phyloP scores from a whole-genome alignment of 2,888 invertebrate genomes.

The Mycalesis mineus region DNA sequence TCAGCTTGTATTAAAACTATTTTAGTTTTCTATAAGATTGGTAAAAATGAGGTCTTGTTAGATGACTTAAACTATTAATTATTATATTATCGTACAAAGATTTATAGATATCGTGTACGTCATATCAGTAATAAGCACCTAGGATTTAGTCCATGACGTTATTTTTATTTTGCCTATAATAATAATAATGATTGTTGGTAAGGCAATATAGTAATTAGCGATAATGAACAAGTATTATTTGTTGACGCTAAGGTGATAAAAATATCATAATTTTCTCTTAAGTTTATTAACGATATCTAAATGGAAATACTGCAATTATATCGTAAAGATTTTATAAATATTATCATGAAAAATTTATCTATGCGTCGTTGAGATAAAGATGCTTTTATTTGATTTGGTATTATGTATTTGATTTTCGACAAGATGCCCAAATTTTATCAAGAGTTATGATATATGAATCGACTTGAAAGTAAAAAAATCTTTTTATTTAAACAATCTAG shows the following conservation, averaged over 20 bases:
- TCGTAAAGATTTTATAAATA: slow-evolving; percentile 16
- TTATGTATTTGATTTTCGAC: background rate
- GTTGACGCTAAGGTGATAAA: background rate
- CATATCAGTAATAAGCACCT: background rate
- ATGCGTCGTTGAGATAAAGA: slow-evolving; percentile 8
- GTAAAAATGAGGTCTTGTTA: too few species aligned
- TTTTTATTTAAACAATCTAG: too few species aligned
- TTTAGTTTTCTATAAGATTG: too few species aligned
- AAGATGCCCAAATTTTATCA: too few species aligned
- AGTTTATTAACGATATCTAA: background rate
- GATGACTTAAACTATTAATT: background rate
- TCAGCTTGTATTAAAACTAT: too few species aligned
- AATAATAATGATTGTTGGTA: background rate
- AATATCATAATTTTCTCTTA: background rate
- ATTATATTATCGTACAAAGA: background rate
- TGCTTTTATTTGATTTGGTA: background rate
- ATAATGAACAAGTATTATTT: background rate
- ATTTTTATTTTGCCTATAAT: slow-evolving; percentile 1
- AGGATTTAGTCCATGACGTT: background rate
- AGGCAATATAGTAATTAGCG: background rate
- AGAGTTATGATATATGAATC: too few species aligned
- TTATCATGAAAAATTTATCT: slow-evolving; percentile 19
- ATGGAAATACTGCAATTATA: slow-evolving; percentile 14
- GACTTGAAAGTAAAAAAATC: too few species aligned
- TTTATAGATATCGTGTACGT: background rate